Base-by-base conservation (phyloP, 2,113 vertebrate species). In the Oncorhynchus tshawytscha region DNA sequence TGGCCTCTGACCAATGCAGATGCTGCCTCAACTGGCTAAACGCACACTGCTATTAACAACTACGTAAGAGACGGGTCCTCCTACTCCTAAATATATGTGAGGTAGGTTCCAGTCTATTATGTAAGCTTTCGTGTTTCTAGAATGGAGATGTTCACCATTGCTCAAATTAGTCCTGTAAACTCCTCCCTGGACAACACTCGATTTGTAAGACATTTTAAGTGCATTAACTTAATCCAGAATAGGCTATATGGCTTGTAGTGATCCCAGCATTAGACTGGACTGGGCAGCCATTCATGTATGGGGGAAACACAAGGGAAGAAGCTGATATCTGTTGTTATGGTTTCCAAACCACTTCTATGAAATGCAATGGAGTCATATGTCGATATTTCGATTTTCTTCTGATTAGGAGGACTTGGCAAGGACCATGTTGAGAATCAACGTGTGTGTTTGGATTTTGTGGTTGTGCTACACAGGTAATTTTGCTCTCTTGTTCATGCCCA, bases 141-240 rank as follows among this genome's bases (percentile, higher is more conserved):
- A 6, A 22, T 54, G 22, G 67, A 76, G 70, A 76, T 74, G 67
- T 71, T 81, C 80, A 70, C 69, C 79, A 65, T 84, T 60, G 39
- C 78, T 81, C 51, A 81, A 85, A 90, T 88, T 82, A 90, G 75
- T 72, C 76, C 70, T 73, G 72, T 64, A 76, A 83, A 72, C 68
- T 72, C 60, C 72, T 80, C 78, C 81, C 84, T 78, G 74, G 34
- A 71, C 68, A 84, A 77, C 78, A 49, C 82, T 81, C 75, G 84
- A 82, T 72, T 75, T 84, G 77, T 84, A 89, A 92, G 86, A 86
- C 88, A 82, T 60, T 80, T 69, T 92, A 91, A 92, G 88, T 91
- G 84, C 86, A 92, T 97, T 95, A 95, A 60, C 62, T 89, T 96
- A 97, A 97, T 95, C 93, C 85, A 65, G 62, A 84, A 89, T 90